Evolutionary conservation across 2,797 vertebrate species (phyloP).

Genomic region (Sciurus vulgaris): DNA sequence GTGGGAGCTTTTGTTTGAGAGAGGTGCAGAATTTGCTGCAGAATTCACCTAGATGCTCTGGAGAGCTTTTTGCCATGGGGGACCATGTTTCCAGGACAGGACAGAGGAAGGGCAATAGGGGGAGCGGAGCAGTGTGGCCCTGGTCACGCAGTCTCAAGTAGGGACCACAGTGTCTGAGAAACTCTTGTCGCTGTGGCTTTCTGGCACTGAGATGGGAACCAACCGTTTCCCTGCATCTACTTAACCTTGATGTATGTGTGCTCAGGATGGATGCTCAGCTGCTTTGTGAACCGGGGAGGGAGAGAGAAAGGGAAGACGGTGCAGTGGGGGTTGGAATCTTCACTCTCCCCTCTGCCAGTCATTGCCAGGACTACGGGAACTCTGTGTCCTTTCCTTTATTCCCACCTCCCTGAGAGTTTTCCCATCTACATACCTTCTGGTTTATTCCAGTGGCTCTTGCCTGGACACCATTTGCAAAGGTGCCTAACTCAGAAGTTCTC

Average conservation of each 20-base stretch:
- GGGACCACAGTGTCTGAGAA: too few relatives aligned
- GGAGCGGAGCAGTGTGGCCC: background rate
- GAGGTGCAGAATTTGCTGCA: background rate
- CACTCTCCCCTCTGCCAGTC: background rate
- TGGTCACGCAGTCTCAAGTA: background rate
- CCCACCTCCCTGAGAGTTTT: background rate
- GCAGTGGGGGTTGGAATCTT: background rate
- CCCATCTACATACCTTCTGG: background rate
- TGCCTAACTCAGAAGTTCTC: background rate
- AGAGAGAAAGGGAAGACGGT: background rate
- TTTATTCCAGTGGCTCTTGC: background rate
- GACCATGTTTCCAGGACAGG: accelerated
- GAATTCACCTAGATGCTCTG: background rate
- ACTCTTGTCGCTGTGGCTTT: background rate
- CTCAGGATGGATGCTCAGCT: background rate
- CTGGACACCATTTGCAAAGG: background rate
- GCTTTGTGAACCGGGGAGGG: too few relatives aligned
- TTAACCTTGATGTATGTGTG: background rate
- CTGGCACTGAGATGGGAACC: background rate
- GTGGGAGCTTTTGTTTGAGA: background rate
- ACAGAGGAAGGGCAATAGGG: background rate
- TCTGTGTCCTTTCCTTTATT: background rate
- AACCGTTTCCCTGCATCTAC: background rate
- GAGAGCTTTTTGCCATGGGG: background rate
- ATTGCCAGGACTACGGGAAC: background rate